A percentile compares a stretch with the other conserved stretches of the same genome.
These are phyloP conservation scores for Hydrotaea cyrtoneurina DNA, from an alignment of 2,888 invertebrate genomes.

Conservation along the genomic window DNA sequence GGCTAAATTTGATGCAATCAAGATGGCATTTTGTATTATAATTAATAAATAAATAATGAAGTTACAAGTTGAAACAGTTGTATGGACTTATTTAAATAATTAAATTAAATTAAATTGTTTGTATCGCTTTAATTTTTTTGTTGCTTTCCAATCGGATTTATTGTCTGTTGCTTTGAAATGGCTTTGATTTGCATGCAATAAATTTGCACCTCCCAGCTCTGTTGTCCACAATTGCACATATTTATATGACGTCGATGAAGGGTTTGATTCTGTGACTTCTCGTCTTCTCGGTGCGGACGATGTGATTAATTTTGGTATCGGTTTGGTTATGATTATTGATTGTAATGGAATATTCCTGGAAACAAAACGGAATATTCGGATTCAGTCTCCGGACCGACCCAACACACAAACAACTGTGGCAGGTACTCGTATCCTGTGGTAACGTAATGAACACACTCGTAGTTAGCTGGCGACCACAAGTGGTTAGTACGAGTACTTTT, in stretches of 20 bases:
- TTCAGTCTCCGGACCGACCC: not conserved
- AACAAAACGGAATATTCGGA: slow-evolving; percentile 66
- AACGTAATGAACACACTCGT: slow-evolving; percentile 26
- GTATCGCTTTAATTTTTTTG: too few relatives aligned
- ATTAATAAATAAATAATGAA: too few relatives aligned
- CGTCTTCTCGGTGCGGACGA: slow-evolving; percentile 24
- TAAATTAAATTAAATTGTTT: too few relatives aligned
- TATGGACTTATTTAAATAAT: too few relatives aligned
- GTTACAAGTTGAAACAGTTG: too few relatives aligned
- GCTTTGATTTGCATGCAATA: not conserved
- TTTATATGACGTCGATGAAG: slow-evolving; percentile 15
- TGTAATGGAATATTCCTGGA: slow-evolving; percentile 79
- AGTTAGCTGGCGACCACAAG: slow-evolving; percentile 59
- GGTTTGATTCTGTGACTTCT: slow-evolving; percentile 35
- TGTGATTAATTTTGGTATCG: slow-evolving; percentile 46
- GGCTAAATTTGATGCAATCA: too few relatives aligned
- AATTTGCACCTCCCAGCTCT: too few relatives aligned
- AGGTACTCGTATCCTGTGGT: slow-evolving; percentile 24
- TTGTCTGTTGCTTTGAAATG: too few relatives aligned
- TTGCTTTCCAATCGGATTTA: too few relatives aligned
- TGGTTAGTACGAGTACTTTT: slow-evolving; percentile 44
- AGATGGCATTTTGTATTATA: too few relatives aligned
- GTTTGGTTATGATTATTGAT: slow-evolving; percentile 68
- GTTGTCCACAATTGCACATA: not conserved
- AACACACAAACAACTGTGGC: not conserved